Evolutionary conservation across 2,888 invertebrate genomes (phyloP).

Genomic region (Protophormia terraenovae): DNA sequence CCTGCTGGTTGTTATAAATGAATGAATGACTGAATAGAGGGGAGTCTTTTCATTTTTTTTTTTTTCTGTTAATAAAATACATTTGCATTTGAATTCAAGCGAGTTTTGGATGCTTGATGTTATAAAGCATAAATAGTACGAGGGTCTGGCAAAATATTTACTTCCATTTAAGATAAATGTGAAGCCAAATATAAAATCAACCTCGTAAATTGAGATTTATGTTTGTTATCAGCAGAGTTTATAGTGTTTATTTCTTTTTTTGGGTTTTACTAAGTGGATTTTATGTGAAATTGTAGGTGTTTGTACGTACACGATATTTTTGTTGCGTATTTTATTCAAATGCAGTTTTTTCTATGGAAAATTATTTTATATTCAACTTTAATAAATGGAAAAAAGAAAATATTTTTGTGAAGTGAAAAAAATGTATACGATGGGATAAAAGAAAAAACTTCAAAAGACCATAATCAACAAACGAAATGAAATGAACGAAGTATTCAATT

Average conservation of each 20-base stretch:
- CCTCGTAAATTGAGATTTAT: constrained; percentile 13
- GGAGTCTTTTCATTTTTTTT: not conserved
- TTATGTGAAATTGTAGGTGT: constrained; percentile 2
- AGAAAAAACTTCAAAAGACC: constrained; percentile 44
- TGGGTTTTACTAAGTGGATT: constrained; percentile 22
- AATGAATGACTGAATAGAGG: constrained; percentile 3
- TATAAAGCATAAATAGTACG: not conserved
- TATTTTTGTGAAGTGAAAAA: not conserved
- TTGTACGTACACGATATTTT: not conserved
- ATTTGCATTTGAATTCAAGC: not conserved
- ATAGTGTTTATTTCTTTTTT: not conserved
- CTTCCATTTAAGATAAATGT: not conserved
- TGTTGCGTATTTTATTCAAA: not conserved
- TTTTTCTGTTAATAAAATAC: not conserved
- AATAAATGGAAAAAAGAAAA: not conserved
- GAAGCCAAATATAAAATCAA: no score
- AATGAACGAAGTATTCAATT: constrained; percentile 52
- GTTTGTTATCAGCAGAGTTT: not conserved
- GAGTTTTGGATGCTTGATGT: not conserved
- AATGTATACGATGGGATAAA: not conserved
- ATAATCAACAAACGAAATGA: constrained; percentile 46
- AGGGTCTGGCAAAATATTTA: no score
- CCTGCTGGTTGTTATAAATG: constrained; percentile 44
- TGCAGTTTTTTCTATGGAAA: constrained; percentile 14
- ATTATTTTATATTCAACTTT: constrained; percentile 52